phyloP scores from a whole-genome alignment of 2,888 invertebrate species.

The Clusia tigrina region DNA sequence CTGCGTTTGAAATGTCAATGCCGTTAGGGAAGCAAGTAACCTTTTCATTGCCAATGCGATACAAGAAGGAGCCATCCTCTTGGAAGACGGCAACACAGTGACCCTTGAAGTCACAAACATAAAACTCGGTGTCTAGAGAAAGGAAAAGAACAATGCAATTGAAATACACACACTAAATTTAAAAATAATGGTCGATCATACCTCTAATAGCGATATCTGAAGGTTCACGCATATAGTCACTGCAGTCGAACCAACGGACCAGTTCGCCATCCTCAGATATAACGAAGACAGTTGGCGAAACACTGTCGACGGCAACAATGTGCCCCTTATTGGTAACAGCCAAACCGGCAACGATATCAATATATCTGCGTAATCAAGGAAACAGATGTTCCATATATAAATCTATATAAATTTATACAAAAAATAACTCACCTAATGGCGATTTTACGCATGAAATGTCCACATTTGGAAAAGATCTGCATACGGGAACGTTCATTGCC shows the following conservation, averaged over 20 bases:
- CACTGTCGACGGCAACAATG: constrained; percentile 96
- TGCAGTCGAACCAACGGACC: constrained; percentile 96
- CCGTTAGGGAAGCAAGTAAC: constrained; percentile 98
- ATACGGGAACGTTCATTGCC: constrained; percentile 95
- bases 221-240: constrained; percentile 96
- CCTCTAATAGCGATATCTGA: constrained; percentile 96
- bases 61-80: constrained; percentile 89
- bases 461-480: constrained; percentile 96
- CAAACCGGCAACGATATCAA: constrained; percentile 91
- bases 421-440: constrained; percentile 69
- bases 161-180: not conserved
- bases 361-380: constrained; percentile 69
- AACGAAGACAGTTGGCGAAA: constrained; percentile 95
- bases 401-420: not conserved
- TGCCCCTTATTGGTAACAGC: constrained; percentile 92
- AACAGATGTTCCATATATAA: not conserved
- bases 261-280: constrained; percentile 92
- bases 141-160: constrained; percentile 14
- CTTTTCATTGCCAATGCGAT: constrained; percentile 94
- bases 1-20: constrained; percentile 96
- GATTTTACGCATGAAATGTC: constrained; percentile 95
- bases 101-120: constrained; percentile 97
- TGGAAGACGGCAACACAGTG: constrained; percentile 97
- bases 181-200: constrained; percentile 59
- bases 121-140: constrained; percentile 93